Evolutionary conservation across 2,797 vertebrate genomes (phyloP).

Genomic region (Enteromius thamalakanensis): DNA sequence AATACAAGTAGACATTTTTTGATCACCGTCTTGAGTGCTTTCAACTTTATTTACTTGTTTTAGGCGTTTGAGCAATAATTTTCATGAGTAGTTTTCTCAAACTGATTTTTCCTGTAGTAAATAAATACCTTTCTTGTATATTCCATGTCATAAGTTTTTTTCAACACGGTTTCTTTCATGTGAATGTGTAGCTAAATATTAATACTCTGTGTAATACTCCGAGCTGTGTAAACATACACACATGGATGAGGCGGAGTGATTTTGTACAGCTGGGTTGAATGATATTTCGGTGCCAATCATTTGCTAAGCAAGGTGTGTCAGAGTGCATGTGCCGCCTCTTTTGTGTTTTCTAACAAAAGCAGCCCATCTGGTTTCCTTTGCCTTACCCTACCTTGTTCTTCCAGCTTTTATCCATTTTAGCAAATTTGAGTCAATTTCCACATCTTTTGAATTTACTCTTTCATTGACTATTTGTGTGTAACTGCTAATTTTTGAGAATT

Average conservation of each 20-base stretch:
- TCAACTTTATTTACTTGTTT: conserved; percentile 39
- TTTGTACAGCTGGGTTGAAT: conserved; percentile 14
- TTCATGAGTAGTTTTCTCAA: conserved; percentile 36
- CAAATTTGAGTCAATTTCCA: conserved; percentile 18
- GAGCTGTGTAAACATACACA: conserved; percentile 21
- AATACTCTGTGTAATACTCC: not conserved
- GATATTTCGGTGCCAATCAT: conserved; percentile 25
- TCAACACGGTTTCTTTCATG: not conserved
- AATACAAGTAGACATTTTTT: not conserved
- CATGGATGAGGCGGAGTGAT: conserved; percentile 14
- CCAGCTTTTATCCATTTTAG: conserved; percentile 42
- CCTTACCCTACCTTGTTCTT: conserved; percentile 18
- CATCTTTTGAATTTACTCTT: conserved; percentile 19
- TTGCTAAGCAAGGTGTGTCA: conserved; percentile 33
- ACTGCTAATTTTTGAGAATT: not conserved
- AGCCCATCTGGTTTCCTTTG: conserved; percentile 38
- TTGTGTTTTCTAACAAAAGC: conserved; percentile 57
- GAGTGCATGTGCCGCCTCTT: conserved; percentile 44
- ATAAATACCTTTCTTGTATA: conserved; percentile 56
- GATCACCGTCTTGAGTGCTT: not conserved
- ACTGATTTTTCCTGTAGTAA: conserved; percentile 45
- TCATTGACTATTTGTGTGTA: not conserved
- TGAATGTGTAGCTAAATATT: not conserved
- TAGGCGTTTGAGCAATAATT: conserved; percentile 10
- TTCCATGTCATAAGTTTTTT: conserved; percentile 6